A percentile compares a stretch with the other conserved stretches of the same genome.
These are phyloP conservation scores for Tympanuchus pallidicinctus DNA, from an alignment of 2,113 vertebrate species.

Conservation along the genomic window DNA sequence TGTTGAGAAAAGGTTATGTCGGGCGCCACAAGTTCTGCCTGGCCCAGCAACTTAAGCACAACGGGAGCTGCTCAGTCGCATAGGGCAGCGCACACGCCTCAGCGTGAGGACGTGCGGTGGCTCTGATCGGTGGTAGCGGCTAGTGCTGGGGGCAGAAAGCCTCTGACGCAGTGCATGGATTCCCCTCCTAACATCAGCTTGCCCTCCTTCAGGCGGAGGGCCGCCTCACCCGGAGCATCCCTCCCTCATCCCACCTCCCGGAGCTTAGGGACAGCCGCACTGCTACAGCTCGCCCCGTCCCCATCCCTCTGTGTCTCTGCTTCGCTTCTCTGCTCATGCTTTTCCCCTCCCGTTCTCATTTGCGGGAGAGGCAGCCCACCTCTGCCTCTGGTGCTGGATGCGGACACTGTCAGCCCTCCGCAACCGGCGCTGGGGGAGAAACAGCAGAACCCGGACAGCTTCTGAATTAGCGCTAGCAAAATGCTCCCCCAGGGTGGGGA, in stretches of 20 bases:
- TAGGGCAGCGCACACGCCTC: rapidly evolving
- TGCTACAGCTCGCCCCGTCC: rapidly evolving
- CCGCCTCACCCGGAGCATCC: rapidly evolving
- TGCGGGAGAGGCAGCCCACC: background rate
- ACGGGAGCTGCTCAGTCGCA: background rate
- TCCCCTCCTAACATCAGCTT: rapidly evolving
- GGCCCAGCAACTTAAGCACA: background rate
- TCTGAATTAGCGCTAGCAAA: background rate
- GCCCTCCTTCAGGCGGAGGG: background rate
- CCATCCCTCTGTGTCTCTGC: background rate
- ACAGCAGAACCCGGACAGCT: background rate
- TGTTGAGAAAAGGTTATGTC: rapidly evolving
- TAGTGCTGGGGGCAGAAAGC: rapidly evolving
- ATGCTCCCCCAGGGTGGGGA: too few species aligned
- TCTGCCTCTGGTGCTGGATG: background rate
- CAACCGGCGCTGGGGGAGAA: too few species aligned
- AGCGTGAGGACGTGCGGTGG: background rate
- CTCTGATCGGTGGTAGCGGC: rapidly evolving
- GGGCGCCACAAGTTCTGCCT: rapidly evolving
- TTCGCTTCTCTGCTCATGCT: background rate
- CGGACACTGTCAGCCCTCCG: rapidly evolving
- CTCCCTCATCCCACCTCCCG: too few species aligned
- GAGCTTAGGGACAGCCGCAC: background rate
- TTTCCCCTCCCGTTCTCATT: too few species aligned
- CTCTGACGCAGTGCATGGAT: rapidly evolving